Evolutionary conservation across 2,797 vertebrate species (phyloP).

Genomic region (Eupleurogrammus muticus): DNA sequence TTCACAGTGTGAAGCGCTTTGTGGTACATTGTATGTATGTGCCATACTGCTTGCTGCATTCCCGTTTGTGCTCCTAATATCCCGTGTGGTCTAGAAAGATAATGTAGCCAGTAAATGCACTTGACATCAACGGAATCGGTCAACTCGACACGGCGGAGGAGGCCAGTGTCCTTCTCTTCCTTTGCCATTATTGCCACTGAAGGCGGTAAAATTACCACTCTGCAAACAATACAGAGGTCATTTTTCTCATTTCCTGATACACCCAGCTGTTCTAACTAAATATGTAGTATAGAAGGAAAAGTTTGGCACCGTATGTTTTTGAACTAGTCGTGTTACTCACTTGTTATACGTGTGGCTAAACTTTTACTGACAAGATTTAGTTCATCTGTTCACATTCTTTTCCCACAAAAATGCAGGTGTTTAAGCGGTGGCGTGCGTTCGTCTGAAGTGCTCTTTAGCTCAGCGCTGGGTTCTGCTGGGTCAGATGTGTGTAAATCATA

Average conservation of each 20-base stretch:
- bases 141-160: too few species aligned
- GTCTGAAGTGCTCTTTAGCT: slow-evolving; percentile 31
- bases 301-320: not conserved
- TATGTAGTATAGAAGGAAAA: not conserved
- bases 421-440: slow-evolving; percentile 2
- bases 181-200: slow-evolving; percentile 11
- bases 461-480: slow-evolving; percentile 40
- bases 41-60: too few species aligned
- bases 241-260: slow-evolving; percentile 19
- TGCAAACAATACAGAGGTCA: not conserved
- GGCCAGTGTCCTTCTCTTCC: slow-evolving; percentile 13
- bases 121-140: too few species aligned
- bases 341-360: not conserved
- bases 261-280: not conserved
- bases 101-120: too few species aligned
- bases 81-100: too few species aligned
- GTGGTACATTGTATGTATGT: too few species aligned
- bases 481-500: slow-evolving; percentile 73
- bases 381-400: slow-evolving; percentile 12
- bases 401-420: slow-evolving; percentile 21
- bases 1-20: too few species aligned
- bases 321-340: not conserved
- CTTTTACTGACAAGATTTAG: not conserved
- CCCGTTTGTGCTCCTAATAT: too few species aligned
- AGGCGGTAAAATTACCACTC: slow-evolving; percentile 25